Evolutionary conservation across 2,888 invertebrate species (phyloP).

Genomic region (Noctua janthe): DNA sequence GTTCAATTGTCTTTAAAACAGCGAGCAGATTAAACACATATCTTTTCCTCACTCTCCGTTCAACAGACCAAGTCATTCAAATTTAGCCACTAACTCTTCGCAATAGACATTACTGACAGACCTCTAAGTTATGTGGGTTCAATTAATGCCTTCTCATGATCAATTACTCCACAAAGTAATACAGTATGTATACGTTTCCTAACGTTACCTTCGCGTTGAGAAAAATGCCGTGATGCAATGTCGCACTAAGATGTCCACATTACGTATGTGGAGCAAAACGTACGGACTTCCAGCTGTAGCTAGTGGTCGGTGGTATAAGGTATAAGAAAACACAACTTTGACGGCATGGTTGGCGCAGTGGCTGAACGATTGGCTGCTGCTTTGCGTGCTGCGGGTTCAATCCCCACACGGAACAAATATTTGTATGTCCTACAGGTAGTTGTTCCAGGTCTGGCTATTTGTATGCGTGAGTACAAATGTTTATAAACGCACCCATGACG

Average conservation of each 20-base stretch:
- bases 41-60: not conserved
- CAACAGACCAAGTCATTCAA: not conserved
- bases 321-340: not conserved
- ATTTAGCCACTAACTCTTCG: not conserved
- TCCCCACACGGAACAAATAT: no score
- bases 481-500: no score
- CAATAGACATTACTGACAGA: slow-evolving; percentile 19
- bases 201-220: slow-evolving; percentile 75
- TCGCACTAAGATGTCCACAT: slow-evolving; percentile 76
- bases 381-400: no score
- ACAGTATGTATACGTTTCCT: slow-evolving; percentile 66
- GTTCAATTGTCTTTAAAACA: not conserved
- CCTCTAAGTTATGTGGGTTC: slow-evolving; percentile 10
- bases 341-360: no score
- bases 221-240: slow-evolving; percentile 78
- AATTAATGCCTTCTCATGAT: slow-evolving; percentile 43
- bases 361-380: no score
- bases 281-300: slow-evolving; percentile 62
- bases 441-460: no score
- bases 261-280: slow-evolving; percentile 86
- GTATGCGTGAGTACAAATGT: no score
- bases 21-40: not conserved
- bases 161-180: slow-evolving; percentile 59
- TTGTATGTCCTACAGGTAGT: no score
- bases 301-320: slow-evolving; percentile 34